Base-by-base conservation (phyloP, 2,113 vertebrate species). In the Paraplagusia blochii region DNA sequence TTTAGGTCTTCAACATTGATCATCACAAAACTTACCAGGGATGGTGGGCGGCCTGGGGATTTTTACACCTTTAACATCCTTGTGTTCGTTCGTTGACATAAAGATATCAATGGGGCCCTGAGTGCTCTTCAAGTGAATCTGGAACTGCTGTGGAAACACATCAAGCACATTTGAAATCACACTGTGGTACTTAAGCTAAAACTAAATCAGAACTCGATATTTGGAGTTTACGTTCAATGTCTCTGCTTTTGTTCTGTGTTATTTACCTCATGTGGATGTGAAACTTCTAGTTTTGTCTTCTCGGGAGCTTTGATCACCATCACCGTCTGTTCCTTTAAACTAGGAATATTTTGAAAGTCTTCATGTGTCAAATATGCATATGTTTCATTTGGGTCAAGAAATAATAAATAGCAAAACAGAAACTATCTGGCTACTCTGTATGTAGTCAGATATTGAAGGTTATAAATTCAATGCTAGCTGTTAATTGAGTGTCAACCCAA, bases 291-390 rank as follows among this genome's bases (percentile, higher is more conserved):
- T 85, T 90, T 93, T 44, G 96, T 98, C 89, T 95, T 94, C 55
- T 92, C 90, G 45, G 96, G 96, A 44, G 94, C 97, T 93, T 94
- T 98, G 82, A 99, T 92, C 65, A 95, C 93, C 48, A 99, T 93
- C 80, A 99, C 93, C 66, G 95, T 96, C 91, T 98, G 95, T 72
- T 95, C 94, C 88, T 90, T 92, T 72, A 97, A 87, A 85, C 90
- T 90, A 81, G 93, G 91, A 74, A 96, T 94, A 85, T 85, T 90
- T 77, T 89, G 53, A 78, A 99, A 88, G 76, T 99, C 97, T 84
- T 96, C 93, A 55, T 97, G 95, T 0, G 93, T 97, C 79, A 98
- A 86, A 44, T 99, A 99, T 57, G 93, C 93, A 88, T 93, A 95
- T 49, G 95, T 99, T 79, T 22, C 17, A 11, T 13, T 9, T 16